Conservation (phyloP, 2,797 vertebrate genomes). For the Sparidentex hasta region DNA sequence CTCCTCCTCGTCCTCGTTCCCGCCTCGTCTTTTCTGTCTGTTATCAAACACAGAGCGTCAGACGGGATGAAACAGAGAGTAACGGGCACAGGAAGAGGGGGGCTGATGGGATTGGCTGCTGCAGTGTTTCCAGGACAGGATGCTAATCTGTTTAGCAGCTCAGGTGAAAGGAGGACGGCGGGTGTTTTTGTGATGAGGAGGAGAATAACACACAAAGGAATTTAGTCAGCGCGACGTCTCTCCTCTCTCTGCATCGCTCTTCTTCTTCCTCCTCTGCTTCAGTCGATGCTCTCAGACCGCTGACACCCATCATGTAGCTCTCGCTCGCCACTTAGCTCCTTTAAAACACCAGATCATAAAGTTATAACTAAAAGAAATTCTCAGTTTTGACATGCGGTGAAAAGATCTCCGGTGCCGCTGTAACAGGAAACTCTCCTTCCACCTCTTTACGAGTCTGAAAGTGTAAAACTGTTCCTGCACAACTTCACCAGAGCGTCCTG, state of each 20-base stretch:
- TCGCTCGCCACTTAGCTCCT: neutral
- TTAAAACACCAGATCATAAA: neutral
- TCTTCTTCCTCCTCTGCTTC: neutral
- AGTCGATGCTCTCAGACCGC: neutral
- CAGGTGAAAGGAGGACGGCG: conserved; percentile 38
- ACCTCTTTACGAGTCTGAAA: no score
- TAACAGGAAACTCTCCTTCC: neutral
- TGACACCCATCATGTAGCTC: neutral
- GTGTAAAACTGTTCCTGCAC: neutral
- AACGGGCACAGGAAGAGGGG: conserved; percentile 20
- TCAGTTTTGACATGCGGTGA: neutral
- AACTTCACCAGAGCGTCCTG: neutral
- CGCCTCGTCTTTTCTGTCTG: conserved; percentile 1
- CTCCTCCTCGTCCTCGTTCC: neutral
- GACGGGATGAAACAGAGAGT: conserved; percentile 24
- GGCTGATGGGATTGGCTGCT: conserved; percentile 46
- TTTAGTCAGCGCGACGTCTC: no score
- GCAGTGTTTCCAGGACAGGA: conserved; percentile 17
- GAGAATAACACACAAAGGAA: neutral
- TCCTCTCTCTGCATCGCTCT: neutral
- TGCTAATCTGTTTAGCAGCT: conserved; percentile 53
- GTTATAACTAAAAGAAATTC: neutral
- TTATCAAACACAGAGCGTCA: conserved; percentile 27
- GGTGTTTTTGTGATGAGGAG: conserved; percentile 18
- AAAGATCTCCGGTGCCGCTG: no score